Evolutionary conservation across 2,888 invertebrate species (phyloP), one percentile per base, ranked within the genome.

Genomic region (Argyresthia albistria): DNA sequence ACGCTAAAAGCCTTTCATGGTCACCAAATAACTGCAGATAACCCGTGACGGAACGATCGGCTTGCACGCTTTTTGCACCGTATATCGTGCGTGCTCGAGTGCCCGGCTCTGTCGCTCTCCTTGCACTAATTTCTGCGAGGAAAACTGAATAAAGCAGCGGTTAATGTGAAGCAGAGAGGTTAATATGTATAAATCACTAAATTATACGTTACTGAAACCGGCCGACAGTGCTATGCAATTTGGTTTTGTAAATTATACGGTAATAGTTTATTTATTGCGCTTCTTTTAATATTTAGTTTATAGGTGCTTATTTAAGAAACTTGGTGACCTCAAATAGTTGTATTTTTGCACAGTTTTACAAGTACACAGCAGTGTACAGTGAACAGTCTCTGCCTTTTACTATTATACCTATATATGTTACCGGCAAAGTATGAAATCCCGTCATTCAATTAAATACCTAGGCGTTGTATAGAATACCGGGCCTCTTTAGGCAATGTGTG

Each of bases 181-280:
- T 72, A 75, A 74, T 75, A 80, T n/a, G n/a, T n/a, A n/a, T 80
- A 81, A 81, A 82, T 80, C 80, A 80, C 67, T 66, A 74, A 77
- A 78, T 78, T 70, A 76, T 78, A 69, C 68, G 67, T 64, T 70
- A 69, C 66, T 63, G 67, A 75, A 79, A 78, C 81, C 73, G 80
- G 80, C 74, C 73, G 15, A 69, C 66, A 75, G 76, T 70, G 75
- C 76, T 74, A 74, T 76, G 77, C 72, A 80, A 81, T 78, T 81
- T 77, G 68, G 66, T 68, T 70, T 76, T 69, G 67, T 70, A 80
- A 82, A 84, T 83, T 79, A 78, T 69, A 79, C 68, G 61, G 70
- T 69, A 64, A 72, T 65, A 62, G 65, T 69, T 77, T 80, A 82
- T 83, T 84, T 82, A 83, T 78, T 73, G 66, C 61, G 67, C 73